These are phyloP conservation scores for Formica exsecta DNA, from an alignment of 1,140 invertebrate genomes.

Conservation along the genomic window DNA sequence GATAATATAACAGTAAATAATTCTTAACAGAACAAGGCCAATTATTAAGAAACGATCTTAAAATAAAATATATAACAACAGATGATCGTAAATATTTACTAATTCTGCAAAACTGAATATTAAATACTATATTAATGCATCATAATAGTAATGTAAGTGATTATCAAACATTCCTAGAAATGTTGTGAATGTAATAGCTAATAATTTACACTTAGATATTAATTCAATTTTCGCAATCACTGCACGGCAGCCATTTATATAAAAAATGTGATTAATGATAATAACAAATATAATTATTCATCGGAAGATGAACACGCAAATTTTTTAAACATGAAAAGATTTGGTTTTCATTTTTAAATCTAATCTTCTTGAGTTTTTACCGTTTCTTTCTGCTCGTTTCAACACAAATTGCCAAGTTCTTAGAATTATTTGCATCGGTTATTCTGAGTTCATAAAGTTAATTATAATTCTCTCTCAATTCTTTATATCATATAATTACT, in stretches of 20 bases:
- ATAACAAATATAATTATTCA: no score
- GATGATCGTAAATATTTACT: background rate
- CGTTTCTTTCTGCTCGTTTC: background rate
- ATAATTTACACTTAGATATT: background rate
- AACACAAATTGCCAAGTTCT: conserved; percentile 5
- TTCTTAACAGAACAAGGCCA: background rate
- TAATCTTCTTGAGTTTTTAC: background rate
- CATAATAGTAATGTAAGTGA: background rate
- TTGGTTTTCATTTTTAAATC: conserved; percentile 5
- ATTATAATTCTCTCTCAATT: background rate
- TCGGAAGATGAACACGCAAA: no score
- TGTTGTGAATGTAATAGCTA: background rate
- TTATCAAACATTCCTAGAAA: background rate
- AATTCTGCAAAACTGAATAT: conserved; percentile 1
- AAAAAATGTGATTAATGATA: background rate
- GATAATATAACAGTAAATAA: background rate
- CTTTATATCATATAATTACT: background rate
- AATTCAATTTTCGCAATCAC: background rate
- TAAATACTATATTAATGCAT: background rate
- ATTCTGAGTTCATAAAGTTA: background rate
- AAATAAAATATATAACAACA: background rate
- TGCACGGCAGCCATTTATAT: background rate
- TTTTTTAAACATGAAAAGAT: background rate
- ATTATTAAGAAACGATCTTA: background rate
- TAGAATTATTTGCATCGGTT: background rate